Base-by-base conservation (phyloP, 2,797 vertebrate genomes). In the Rhinichthys osculus region DNA sequence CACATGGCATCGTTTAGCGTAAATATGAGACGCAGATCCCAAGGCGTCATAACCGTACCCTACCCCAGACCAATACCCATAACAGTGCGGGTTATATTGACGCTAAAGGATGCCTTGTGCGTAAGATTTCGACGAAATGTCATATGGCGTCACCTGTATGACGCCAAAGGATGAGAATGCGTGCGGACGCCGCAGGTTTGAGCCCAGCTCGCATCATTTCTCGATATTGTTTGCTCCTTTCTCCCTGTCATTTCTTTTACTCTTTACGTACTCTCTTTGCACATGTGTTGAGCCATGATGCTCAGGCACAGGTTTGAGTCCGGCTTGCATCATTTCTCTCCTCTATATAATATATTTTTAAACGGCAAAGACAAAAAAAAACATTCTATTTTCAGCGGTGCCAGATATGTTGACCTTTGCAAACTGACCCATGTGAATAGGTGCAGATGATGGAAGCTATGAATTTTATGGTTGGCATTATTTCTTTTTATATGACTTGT, bases 401-500 rank as follows among this genome's bases (percentile, higher is more conserved):
- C 54, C 54, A 42, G 1, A 27, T 62, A 62, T 78, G 23, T 42
- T 78, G 23, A 78, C 54, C 57, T 78, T 62, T 77, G 52, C 21
- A 38, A 57, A 54, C 21, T 19, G 54, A 62, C n/a, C 35, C 35
- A 44, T 64, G 21, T 62, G 17, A 73, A 83, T 47, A 30, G 70
- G 4, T 52, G 30, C 44, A 59, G 23, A 79, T 35, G 14, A 83
- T 44, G 44, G 82, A 62, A 59, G 71, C 35, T 80, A 76, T 66
- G 54, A 27, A 79, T 71, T 84, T 85, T 73, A 90, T 83, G 50
- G 17, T 72, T 88, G 70, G 27, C 52, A 67, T 33, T 91, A 38
- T 91, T 91, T 80, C 59, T 87, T 90, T 87, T 88, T 82, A 80
- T 73, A 72, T 87, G 72, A 73, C 69, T 88, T 89, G 82, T 62